Conservation (phyloP, 2,888 invertebrate genomes). For the Anthoptus insignis region DNA sequence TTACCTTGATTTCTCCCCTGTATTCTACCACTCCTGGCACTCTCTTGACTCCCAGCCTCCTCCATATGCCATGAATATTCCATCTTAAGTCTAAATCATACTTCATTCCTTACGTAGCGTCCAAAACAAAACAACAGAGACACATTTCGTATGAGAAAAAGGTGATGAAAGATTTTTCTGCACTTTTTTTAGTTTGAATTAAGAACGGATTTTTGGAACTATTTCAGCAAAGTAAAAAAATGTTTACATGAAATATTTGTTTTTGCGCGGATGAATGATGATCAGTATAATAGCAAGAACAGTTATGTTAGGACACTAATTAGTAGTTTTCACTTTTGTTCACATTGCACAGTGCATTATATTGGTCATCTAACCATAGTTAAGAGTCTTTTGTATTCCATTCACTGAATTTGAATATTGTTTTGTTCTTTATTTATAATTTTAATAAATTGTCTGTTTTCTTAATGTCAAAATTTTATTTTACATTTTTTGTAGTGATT, state of each 20-base stretch:
- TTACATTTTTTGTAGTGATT: not conserved
- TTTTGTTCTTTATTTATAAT: not conserved
- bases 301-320: conserved; percentile 28
- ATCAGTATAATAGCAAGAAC: not conserved
- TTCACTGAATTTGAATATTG: not conserved
- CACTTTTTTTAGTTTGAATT: not conserved
- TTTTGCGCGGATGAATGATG: not conserved
- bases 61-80: conserved; percentile 84
- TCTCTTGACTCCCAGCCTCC: conserved; percentile 67
- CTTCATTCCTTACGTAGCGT: conserved; percentile 56
- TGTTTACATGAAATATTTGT: not conserved
- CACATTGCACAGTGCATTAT: conserved; percentile 60
- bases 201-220: not conserved
- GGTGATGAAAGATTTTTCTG: not conserved
- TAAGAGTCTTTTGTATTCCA: conserved; percentile 20
- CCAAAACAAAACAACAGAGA: conserved; percentile 55
- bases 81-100: conserved; percentile 66
- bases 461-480: not conserved
- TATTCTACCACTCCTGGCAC: conserved; percentile 59
- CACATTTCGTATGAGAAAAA: conserved; percentile 53
- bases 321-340: conserved; percentile 54
- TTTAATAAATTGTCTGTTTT: not conserved
- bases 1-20: conserved; percentile 73
- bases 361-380: conserved; percentile 57
- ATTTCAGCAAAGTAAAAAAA: not conserved